Evolutionary conservation across 2,113 vertebrate species (phyloP), one percentile per base, ranked within the genome.

Genomic region (Muntiacus reevesi): DNA sequence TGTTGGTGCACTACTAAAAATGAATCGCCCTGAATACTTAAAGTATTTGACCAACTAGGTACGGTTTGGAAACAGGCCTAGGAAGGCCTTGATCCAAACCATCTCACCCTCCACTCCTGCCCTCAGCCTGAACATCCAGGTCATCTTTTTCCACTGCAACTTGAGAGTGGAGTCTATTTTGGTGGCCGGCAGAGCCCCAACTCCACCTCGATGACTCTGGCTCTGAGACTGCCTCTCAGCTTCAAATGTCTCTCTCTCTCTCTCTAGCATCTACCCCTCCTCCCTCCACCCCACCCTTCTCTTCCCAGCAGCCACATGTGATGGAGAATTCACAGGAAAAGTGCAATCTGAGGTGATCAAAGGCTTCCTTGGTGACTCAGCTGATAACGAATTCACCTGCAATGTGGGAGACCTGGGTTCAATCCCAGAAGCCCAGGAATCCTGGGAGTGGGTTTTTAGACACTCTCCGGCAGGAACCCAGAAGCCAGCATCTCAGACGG

Each of bases 291-390:
- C 17, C 10, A 2, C 28, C 2, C 13, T 74, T 21, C n/a, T 79
- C 19, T 23, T 54, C 45, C 9, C 59, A 15, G 30, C 2, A 57
- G 30, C 71, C 54, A 43, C 0, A 0, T 7, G 27, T 30, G 1
- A 6, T 64, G 47, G 62, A 92, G 64, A 89, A 55, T 43, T 82
- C 76, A 45, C 43, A 16, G 28, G 88, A 84, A 81, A 81, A 16
- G 23, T 3, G 47, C 21, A 28, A 78, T 43, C 55, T 79, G 47
- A 52, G 36, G 60, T 60, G 23, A n/a, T 81, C 83, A 16, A 60
- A n/a, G 30, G 15, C 67, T 71, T 71, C n/a, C 9, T 10, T 40
- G n/a, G 10, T 40, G n/a, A 19, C n/a, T 71, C 67, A 40, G n/a
- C 67, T 40, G n/a, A 23, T 40, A 40, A 71, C 5, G 67, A 71